phyloP scores from a whole-genome alignment of 2,888 invertebrate species.

The Athetis lepigone region DNA sequence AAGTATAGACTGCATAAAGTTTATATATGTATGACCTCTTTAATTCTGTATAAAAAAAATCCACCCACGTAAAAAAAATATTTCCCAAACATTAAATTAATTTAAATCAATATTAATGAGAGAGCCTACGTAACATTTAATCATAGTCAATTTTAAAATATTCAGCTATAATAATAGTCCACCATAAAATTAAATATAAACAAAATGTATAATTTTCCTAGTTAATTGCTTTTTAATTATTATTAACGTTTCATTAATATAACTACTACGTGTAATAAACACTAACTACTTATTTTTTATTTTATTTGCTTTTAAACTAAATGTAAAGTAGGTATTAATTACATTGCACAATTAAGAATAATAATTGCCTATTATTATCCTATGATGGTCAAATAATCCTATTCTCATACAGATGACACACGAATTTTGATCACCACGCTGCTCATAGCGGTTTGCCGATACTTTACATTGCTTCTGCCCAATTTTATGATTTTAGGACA shows the following conservation, averaged over 20 bases:
- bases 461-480: no score
- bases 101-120: not conserved
- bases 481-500: no score
- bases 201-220: constrained; percentile 1
- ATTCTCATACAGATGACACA: no score
- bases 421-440: no score
- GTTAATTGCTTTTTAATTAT: constrained; percentile 31
- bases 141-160: not conserved
- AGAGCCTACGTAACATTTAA: not conserved
- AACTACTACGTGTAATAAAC: not conserved
- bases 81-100: not conserved
- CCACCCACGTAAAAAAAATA: no score
- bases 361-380: no score
- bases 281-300: no score
- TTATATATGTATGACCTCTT: no score
- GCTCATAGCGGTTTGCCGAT: no score
- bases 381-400: no score
- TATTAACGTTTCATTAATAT: constrained; percentile 29
- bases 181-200: constrained; percentile 19
- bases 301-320: not conserved
- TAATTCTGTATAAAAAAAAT: no score
- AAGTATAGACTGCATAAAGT: no score
- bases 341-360: not conserved
- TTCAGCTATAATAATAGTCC: constrained; percentile 1
- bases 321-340: not conserved